phyloP scores from a whole-genome alignment of 2,888 invertebrate species.

The Drosophila neotestacea region DNA sequence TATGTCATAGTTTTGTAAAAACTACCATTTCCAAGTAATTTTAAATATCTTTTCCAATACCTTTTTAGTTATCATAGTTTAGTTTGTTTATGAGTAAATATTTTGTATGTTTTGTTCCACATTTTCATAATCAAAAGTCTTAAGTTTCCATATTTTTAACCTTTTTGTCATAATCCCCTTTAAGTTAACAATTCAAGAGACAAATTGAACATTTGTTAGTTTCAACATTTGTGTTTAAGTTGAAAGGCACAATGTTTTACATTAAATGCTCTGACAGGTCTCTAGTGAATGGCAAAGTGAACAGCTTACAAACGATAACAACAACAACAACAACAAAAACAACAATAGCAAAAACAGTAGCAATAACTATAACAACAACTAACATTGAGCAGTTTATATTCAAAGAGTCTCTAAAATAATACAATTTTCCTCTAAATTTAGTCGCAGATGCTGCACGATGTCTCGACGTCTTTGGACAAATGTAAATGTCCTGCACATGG shows the following conservation, averaged over 20 bases:
- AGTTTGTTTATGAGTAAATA: neutral
- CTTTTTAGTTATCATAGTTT: no score
- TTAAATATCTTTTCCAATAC: no score
- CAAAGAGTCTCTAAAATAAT: slow-evolving; percentile 71
- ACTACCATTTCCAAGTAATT: no score
- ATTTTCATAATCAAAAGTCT: neutral
- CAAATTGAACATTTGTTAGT: slow-evolving; percentile 64
- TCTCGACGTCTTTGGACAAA: slow-evolving; percentile 42
- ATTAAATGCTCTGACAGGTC: slow-evolving; percentile 17
- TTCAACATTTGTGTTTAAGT: slow-evolving; percentile 21
- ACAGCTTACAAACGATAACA: slow-evolving; percentile 26
- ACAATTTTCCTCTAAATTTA: slow-evolving; percentile 79
- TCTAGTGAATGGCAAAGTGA: slow-evolving; percentile 39
- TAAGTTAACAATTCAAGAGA: slow-evolving; percentile 26
- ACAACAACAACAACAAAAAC: slow-evolving; percentile 12
- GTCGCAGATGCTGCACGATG: slow-evolving; percentile 51
- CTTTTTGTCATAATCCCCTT: neutral
- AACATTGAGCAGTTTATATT: slow-evolving; percentile 55
- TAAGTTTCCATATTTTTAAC: neutral
- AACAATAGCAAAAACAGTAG: neutral
- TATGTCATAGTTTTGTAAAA: no score
- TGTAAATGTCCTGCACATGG: slow-evolving; percentile 69
- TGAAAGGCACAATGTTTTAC: slow-evolving; percentile 42
- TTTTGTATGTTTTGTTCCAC: neutral
- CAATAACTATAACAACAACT: slow-evolving; percentile 18